phyloP scores from a whole-genome alignment of 2,113 vertebrate genomes.

The Coptodon rendalli region DNA sequence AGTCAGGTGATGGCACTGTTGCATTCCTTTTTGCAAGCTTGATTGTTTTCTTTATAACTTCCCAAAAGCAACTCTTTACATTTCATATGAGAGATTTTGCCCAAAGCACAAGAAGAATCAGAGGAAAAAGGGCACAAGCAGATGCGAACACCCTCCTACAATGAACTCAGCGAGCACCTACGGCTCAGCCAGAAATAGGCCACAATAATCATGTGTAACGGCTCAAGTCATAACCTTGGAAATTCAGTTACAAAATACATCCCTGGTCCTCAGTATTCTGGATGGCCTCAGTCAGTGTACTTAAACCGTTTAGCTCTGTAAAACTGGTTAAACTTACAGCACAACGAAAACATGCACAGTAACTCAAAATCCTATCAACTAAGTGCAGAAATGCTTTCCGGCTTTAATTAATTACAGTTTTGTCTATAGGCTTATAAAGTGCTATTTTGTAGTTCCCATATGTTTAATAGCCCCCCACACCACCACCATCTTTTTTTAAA shows the following conservation, averaged over 20 bases:
- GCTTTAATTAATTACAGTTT: background rate
- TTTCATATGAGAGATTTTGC: background rate
- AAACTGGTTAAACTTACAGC: background rate
- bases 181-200: constrained; percentile 23
- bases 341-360: background rate
- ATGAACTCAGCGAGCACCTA: background rate
- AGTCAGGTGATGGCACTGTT: constrained; percentile 63
- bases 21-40: constrained; percentile 46
- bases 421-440: background rate
- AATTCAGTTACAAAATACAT: background rate
- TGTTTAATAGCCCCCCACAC: background rate
- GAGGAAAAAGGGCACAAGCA: background rate
- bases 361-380: background rate
- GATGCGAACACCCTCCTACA: background rate
- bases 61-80: background rate
- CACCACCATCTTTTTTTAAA: background rate
- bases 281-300: background rate
- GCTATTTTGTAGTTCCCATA: background rate
- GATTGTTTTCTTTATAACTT: background rate
- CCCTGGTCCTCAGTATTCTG: background rate
- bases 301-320: background rate
- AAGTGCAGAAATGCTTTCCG: background rate
- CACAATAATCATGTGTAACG: background rate
- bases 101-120: background rate
- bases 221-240: constrained; percentile 1